phyloP scores from a whole-genome alignment of 2,797 vertebrate genomes.

The Sylvia borin region DNA sequence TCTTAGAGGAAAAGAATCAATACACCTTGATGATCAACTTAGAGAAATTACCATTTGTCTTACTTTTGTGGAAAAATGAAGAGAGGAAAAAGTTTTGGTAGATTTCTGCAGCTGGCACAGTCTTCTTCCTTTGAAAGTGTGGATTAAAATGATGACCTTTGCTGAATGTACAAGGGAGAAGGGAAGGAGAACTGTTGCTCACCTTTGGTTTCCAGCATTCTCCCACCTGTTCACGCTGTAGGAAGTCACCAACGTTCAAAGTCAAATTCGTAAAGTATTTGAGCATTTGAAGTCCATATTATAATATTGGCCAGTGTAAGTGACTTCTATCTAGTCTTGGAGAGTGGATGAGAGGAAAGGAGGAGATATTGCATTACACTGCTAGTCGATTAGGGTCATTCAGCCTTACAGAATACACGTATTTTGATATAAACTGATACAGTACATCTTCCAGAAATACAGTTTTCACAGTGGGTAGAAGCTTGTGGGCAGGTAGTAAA shows the following conservation, averaged over 20 bases:
- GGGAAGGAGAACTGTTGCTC: slow-evolving; percentile 50
- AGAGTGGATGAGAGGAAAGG: not conserved
- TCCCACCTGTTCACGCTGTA: slow-evolving; percentile 35
- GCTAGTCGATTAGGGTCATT: not conserved
- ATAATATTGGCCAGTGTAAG: not conserved
- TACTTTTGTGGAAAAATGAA: not conserved
- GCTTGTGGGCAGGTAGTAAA: slow-evolving; percentile 54
- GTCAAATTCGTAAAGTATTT: slow-evolving; percentile 30
- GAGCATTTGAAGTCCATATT: not conserved
- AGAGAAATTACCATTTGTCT: not conserved
- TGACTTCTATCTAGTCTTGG: not conserved
- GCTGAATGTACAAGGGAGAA: not conserved
- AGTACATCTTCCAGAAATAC: slow-evolving; percentile 45
- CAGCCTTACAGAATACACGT: not conserved
- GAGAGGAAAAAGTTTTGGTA: not conserved
- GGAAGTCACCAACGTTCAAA: slow-evolving; percentile 26
- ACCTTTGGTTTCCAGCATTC: slow-evolving; percentile 38
- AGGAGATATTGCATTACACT: not conserved
- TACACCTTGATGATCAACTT: not conserved
- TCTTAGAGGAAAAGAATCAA: not conserved
- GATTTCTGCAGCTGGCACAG: not conserved
- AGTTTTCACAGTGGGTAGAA: slow-evolving; percentile 41
- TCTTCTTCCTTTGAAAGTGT: not conserved
- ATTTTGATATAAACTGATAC: slow-evolving; percentile 28
- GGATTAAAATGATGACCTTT: slow-evolving; percentile 23